Evolutionary conservation across 2,888 invertebrate species (phyloP), one percentile per base, ranked within the genome.

Genomic region (Phyllotreta cruciferae): DNA sequence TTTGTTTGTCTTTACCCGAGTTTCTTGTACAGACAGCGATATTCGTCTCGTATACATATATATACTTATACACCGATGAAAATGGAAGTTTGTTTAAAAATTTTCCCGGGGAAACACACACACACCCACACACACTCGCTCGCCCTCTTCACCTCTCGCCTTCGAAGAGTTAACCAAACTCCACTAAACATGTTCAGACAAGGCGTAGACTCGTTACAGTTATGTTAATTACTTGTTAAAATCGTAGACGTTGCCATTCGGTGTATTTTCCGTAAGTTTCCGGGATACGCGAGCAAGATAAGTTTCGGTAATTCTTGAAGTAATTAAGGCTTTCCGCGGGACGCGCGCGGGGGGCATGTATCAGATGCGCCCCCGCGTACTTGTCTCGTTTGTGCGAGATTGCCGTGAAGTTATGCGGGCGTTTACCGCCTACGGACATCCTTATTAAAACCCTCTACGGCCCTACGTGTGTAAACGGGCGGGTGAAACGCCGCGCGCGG

Each of bases 271-370:
- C 60, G 39, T 56, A 56, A 62, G 65, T 61, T 63, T 50, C 60
- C 44, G 55, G 60, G 55, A 53, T 62, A 56, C 58, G 63, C 56
- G 44, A 60, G 50, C 45, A 44, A 47, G 63, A 60, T 60, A 55
- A 66, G 50, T 66, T 60, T 63, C 66, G 45, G 64, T 61, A 52
- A 64, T 64, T 64, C 60, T 49, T 53, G 60, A 58, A 55, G 66
- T 66, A 62, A 66, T 66, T 63, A 66, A 60, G 56, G 66, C 42
- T 58, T 66, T 60, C 56, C 63, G 45, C 55, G 62, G 44, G 45
- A 37, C 42, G 56, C 47, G 38, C 24, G 24, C 36, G 39, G 50
- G 50, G 36, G 14, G 36, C 37, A 49, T 61, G 53, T 61, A 37
- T 55, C 35, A 53, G 34, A 61, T 61, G 50, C 45, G 55, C 34